Evolutionary conservation across 37 sponge, comb jelly and placozoan genomes (phyloP), one percentile per base, ranked within the genome.

Genomic region (Eunapius fragilis): DNA sequence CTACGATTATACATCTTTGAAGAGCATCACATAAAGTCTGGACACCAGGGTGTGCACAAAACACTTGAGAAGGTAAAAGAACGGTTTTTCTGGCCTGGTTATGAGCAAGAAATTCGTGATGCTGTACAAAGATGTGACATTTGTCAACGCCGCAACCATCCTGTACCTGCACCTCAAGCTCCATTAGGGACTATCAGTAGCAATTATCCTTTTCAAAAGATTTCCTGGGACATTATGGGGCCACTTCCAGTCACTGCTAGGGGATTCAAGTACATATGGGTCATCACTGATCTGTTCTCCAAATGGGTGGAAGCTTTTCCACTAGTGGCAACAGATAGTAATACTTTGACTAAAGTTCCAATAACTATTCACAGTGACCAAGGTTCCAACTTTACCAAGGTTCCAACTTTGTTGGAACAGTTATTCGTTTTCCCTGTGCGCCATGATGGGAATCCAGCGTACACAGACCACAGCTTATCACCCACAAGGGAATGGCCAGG

Each of bases 401-500:
- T 10, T 37, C 76, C 23, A 81, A 80, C 69, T 27, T 78, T 32
- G 22, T 19, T 35, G 31, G 80, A 0, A 27, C 7, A 31, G 25
- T 87, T 2, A 67, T 82, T 6, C 38, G 33, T 1, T 25, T n/a
- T n/a, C 25, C 23, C 3, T 88, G 2, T 88, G 83, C 13, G 22
- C 27, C 2, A 35, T 75, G 31, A 36, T 80, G 22, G 77, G 82
- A 12, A 24, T 87, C 38, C 41, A 81, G 28, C 36, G 26, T 37
- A 81, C 68, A 26, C 68, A 33, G 2, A 80, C 82, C 48, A 76
- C 82, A 22, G 76, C 82, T 0, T 73, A 81, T 4, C 88, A 88
- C 80, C 85, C 89, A 31, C 83, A 82, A 77, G 72, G 89, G 6
- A 88, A 88, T 77, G 71, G 69, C 50, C 67, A 73, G 45, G 84